Evolutionary conservation across 2,888 invertebrate species (phyloP), one percentile per base, ranked within the genome.

Genomic region (Stenotaenia linearis): DNA sequence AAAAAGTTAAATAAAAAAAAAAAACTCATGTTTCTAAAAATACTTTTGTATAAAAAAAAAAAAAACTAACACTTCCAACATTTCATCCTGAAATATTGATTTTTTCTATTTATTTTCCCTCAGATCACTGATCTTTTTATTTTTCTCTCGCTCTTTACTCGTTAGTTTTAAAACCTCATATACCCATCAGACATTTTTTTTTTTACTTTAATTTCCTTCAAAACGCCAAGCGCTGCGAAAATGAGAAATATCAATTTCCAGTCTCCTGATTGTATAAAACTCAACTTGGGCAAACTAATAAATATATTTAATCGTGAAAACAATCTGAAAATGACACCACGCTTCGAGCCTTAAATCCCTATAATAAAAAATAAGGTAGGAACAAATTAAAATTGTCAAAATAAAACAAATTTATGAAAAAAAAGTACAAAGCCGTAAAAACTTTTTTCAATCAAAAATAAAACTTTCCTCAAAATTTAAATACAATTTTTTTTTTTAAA

Each of bases 161-260:
- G 28, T 69, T 25, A 28, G 10, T 28, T 69, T 69, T n/a, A 69
- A 28, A 28, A 28, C 28, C 28, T 69, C 23, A 69, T 28, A 23
- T 69, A 0, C 69, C 28, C 25, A 28, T 69, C 28, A 28, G n/a
- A 69, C 23, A 23, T n/a, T n/a, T n/a, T n/a, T 28, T 69, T 50
- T 69, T 15, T 69, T 10, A 28, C 25, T 69, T 69, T 69, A 69
- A 69, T 69, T 69, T n/a, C 69, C 69, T 23, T 28, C 23, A 10
- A 69, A 69, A 69, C 25, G 69, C 69, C 69, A 69, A 69, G 69
- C 21, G 25, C n/a, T 25, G 69, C 12, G 69, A 69, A 69, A 69
- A 69, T 69, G 25, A 23, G 15, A 69, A 69, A 69, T 69, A 69
- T 69, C 69, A 69, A 69, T 69, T 69, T 28, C 25, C 69, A 23